These are phyloP conservation scores for Pelosia muscerda DNA, from an alignment of 2,888 invertebrate genomes.

Conservation along the genomic window DNA sequence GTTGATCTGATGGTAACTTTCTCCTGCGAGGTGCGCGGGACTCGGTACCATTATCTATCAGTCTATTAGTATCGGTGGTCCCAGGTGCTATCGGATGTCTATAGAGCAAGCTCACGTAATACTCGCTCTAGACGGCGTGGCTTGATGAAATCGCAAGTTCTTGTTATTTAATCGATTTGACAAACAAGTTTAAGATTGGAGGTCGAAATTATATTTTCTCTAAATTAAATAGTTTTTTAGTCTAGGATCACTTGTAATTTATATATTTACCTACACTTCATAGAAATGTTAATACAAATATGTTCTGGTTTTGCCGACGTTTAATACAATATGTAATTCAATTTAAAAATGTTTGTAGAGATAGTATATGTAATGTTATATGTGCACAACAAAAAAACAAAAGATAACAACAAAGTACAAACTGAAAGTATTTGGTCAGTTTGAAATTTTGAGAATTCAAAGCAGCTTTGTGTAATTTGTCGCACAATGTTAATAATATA, in stretches of 20 bases:
- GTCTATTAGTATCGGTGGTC: slow-evolving; percentile 14
- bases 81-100: slow-evolving; percentile 34
- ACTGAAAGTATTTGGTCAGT: neutral
- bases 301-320: neutral
- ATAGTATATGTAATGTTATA: neutral
- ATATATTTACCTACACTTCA: neutral
- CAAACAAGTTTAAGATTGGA: slow-evolving; percentile 8
- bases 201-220: slow-evolving; percentile 1
- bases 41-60: slow-evolving; percentile 37
- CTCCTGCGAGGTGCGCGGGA: slow-evolving; percentile 31
- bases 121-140: slow-evolving; percentile 26
- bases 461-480: too few relatives aligned
- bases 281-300: neutral
- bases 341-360: neutral
- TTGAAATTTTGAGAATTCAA: too few relatives aligned
- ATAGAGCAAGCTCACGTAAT: slow-evolving; percentile 22
- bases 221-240: neutral
- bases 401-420: neutral
- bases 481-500: too few relatives aligned
- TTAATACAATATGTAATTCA: neutral
- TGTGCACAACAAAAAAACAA: neutral
- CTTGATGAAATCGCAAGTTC: slow-evolving; percentile 10
- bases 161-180: slow-evolving; percentile 21
- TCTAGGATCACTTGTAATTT: neutral
- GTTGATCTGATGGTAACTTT: slow-evolving; percentile 39